A percentile compares a stretch with the other conserved stretches of the same genome.
Conservation (phyloP, 2,113 vertebrate genomes). For the Rhynchomys soricoides region DNA sequence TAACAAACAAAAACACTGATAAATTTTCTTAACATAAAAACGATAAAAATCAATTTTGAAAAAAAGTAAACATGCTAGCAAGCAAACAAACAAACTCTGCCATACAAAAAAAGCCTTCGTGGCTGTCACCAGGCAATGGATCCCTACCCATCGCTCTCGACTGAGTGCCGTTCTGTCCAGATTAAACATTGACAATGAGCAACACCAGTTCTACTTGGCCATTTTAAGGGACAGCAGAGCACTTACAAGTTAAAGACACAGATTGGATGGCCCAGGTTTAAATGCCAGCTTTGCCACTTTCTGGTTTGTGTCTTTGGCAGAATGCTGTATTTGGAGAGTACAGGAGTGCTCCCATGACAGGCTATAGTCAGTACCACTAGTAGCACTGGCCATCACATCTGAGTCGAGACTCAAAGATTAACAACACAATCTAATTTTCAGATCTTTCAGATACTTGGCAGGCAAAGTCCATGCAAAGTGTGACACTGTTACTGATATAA, state of each 20-base stretch:
- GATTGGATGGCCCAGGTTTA: no score
- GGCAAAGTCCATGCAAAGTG: not conserved
- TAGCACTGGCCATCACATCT: not conserved
- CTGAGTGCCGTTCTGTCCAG: not conserved
- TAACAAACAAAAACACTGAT: not conserved
- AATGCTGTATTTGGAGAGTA: not conserved
- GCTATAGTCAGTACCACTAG: not conserved
- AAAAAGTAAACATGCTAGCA: not conserved
- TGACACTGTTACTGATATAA: not conserved
- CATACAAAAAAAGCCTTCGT: slow-evolving; percentile 21
- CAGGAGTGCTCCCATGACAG: not conserved
- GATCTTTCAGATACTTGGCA: not conserved
- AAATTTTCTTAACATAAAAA: not conserved
- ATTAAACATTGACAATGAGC: not conserved
- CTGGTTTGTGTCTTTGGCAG: not conserved
- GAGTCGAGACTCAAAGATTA: not conserved
- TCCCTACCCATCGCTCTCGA: not conserved
- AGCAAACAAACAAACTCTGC: not conserved
- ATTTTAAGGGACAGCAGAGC: not conserved
- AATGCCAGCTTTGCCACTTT: not conserved
- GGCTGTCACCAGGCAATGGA: not conserved
- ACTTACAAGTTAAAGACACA: not conserved
- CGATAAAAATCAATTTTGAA: not conserved
- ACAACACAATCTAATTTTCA: not conserved
- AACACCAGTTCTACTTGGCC: not conserved